phyloP scores from a whole-genome alignment of 2,113 vertebrate genomes.

The Amphiprion ocellaris region DNA sequence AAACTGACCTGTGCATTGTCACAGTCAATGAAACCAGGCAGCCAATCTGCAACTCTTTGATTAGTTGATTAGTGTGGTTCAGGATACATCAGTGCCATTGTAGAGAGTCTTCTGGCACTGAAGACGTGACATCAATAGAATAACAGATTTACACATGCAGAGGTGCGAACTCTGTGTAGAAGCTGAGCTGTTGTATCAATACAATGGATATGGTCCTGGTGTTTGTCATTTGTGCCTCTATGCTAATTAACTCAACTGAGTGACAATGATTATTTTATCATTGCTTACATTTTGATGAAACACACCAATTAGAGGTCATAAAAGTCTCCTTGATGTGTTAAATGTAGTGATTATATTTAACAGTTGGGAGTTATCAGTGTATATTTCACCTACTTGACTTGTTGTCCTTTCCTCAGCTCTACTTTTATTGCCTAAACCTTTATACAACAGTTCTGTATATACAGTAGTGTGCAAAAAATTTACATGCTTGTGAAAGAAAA shows the following conservation, averaged over 20 bases:
- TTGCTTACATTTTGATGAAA: neutral
- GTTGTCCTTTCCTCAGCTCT: too few species aligned
- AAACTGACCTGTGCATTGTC: constrained; percentile 26
- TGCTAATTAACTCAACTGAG: constrained; percentile 20
- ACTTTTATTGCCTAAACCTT: too few species aligned
- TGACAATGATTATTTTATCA: neutral
- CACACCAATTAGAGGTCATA: neutral
- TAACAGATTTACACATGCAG: constrained; percentile 31
- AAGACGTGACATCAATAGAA: constrained; percentile 42
- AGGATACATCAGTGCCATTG: constrained; percentile 50
- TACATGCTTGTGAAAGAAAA: too few species aligned
- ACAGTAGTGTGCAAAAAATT: too few species aligned
- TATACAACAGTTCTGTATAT: too few species aligned
- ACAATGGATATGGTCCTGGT: neutral
- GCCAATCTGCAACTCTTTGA: constrained; percentile 41
- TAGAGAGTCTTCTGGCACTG: constrained; percentile 28
- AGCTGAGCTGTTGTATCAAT: constrained; percentile 1
- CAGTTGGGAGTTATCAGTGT: too few species aligned
- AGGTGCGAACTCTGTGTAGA: neutral
- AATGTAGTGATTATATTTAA: too few species aligned
- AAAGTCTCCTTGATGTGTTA: too few species aligned
- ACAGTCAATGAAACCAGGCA: constrained; percentile 32
- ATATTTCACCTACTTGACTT: too few species aligned
- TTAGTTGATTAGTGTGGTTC: constrained; percentile 56
- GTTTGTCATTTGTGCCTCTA: constrained; percentile 3